These are phyloP conservation scores for Drosophila cognata DNA, from an alignment of 2,888 invertebrate species.

Conservation along the genomic window DNA sequence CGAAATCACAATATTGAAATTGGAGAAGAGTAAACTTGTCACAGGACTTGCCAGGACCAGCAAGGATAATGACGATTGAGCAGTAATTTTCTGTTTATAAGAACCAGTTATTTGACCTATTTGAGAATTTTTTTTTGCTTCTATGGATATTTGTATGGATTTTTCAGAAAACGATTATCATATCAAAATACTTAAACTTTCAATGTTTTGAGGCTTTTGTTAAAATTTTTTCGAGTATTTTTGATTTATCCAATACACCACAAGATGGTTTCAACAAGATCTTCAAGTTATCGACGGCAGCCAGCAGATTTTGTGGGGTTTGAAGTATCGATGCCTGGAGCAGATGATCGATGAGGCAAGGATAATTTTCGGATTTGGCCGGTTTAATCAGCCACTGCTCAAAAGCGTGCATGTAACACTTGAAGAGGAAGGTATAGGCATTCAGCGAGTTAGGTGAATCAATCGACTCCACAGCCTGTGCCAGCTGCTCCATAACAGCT, in stretches of 20 bases:
- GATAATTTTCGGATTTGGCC: conserved; percentile 11
- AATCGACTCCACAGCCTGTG: not conserved
- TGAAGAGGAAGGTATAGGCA: conserved; percentile 24
- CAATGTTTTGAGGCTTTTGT: not conserved
- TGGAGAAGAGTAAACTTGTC: too few species aligned
- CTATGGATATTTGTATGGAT: not conserved
- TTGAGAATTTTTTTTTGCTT: too few species aligned
- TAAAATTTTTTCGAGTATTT: not conserved
- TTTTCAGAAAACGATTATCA: not conserved
- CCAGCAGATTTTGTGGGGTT: not conserved
- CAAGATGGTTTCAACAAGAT: conserved; percentile 3
- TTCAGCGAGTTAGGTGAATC: not conserved
- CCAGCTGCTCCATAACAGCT: conserved; percentile 20
- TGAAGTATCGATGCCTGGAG: conserved; percentile 22
- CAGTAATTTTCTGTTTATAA: too few species aligned
- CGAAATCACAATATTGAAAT: too few species aligned
- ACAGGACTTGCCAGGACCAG: too few species aligned
- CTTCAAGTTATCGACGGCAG: conserved; percentile 20
- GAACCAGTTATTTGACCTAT: too few species aligned
- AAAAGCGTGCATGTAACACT: conserved; percentile 36
- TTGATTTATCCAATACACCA: conserved; percentile 1
- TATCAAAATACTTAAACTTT: conserved; percentile 11
- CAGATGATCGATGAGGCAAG: conserved; percentile 22
- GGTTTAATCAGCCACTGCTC: conserved; percentile 8
- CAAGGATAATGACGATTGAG: too few species aligned